These are phyloP conservation scores for Calliopsis andreniformis DNA, from an alignment of 1,140 invertebrate species.

Conservation along the genomic window DNA sequence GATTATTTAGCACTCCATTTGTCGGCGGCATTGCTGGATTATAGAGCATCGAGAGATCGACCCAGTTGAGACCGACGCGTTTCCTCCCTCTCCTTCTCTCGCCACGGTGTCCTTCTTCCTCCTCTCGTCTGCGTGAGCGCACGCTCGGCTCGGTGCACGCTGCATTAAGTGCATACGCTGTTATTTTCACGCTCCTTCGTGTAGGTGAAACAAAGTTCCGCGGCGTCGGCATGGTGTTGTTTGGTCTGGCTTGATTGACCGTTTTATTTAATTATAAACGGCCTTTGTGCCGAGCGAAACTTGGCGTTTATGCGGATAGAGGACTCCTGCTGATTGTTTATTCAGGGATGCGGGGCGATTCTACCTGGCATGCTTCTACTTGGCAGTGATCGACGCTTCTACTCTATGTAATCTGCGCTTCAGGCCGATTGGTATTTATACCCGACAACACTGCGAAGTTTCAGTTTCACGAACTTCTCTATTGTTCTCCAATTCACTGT, in stretches of 20 bases:
- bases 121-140: background rate
- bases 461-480: too few relatives aligned
- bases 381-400: background rate
- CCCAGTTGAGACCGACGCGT: constrained; percentile 38
- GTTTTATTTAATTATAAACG: background rate
- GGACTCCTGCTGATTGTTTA: background rate
- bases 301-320: background rate
- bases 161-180: background rate
- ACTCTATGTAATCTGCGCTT: background rate
- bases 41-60: constrained; percentile 60
- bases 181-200: constrained; percentile 14
- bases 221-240: background rate
- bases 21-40: constrained; percentile 64
- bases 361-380: constrained; percentile 1
- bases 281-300: background rate
- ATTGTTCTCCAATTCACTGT: too few relatives aligned
- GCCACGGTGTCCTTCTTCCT: background rate
- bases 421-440: background rate
- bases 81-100: background rate
- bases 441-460: too few relatives aligned
- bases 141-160: background rate
- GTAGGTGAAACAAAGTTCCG: background rate
- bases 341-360: background rate
- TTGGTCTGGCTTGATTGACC: background rate
- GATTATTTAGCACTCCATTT: constrained; percentile 67